Conservation (phyloP, 2,888 invertebrate species). For the Agrochola lychnidis region DNA sequence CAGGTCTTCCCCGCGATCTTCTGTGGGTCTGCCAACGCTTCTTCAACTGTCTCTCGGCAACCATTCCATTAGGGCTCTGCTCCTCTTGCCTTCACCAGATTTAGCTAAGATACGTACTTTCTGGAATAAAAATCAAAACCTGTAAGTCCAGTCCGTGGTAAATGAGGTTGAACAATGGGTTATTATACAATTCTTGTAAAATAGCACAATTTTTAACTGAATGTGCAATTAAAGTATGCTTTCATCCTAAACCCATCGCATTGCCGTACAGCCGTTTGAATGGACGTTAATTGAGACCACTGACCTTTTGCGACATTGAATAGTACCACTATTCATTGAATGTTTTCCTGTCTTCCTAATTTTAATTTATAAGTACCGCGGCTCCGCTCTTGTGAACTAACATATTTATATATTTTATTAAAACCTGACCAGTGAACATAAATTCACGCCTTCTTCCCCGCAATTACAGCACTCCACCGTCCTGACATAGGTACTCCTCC, state of each 20-base stretch:
- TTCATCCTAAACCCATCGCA: slow-evolving; percentile 13
- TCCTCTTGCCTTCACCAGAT: not conserved
- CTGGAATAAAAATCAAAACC: not conserved
- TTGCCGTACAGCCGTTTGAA: slow-evolving; percentile 40
- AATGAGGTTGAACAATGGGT: slow-evolving; percentile 18
- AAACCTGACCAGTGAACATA: not conserved
- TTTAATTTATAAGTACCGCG: not conserved
- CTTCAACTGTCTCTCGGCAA: not conserved
- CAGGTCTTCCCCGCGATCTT: too few species aligned
- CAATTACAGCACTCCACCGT: too few species aligned
- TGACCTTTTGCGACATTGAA: slow-evolving; percentile 29
- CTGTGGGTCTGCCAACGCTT: not conserved
- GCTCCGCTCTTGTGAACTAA: not conserved
- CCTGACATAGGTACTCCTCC: too few species aligned
- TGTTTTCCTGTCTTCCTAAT: slow-evolving; percentile 1
- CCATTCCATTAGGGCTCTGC: not conserved
- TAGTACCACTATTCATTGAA: not conserved
- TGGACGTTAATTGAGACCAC: slow-evolving; percentile 45
- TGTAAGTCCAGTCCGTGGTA: not conserved
- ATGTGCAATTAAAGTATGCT: slow-evolving; percentile 51
- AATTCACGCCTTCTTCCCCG: too few species aligned
- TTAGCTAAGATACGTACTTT: not conserved
- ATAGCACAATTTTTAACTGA: slow-evolving; percentile 44
- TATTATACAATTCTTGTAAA: slow-evolving; percentile 24
- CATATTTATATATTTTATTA: not conserved